Evolutionary conservation across 2,888 invertebrate genomes (phyloP).

Genomic region (Melieria picta): DNA sequence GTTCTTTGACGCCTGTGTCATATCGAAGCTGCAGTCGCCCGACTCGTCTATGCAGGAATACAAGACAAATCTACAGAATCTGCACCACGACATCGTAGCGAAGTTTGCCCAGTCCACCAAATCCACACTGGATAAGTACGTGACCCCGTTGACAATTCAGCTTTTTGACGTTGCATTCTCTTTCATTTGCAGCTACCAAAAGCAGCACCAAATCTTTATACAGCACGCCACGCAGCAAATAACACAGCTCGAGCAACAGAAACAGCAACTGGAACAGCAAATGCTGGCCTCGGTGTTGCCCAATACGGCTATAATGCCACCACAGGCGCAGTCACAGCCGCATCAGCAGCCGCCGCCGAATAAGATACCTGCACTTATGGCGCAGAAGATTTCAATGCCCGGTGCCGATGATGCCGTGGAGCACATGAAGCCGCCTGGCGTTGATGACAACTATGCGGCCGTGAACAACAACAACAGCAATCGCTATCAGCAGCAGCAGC

Average conservation of each 20-base stretch:
- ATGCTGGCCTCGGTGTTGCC: constrained; percentile 53
- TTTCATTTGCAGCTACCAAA: constrained; percentile 74
- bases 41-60: constrained; percentile 89
- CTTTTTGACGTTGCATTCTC: background rate
- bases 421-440: constrained; percentile 45
- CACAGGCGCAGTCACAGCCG: constrained; percentile 36
- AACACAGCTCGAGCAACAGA: constrained; percentile 83
- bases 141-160: background rate
- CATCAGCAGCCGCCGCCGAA: constrained; percentile 41
- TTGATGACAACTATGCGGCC: constrained; percentile 64
- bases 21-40: constrained; percentile 88
- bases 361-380: constrained; percentile 61
- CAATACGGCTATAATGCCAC: constrained; percentile 49
- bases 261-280: constrained; percentile 69
- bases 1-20: constrained; percentile 83
- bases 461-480: constrained; percentile 58
- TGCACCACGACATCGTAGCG: constrained; percentile 80
- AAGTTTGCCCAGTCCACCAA: constrained; percentile 84
- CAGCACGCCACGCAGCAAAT: constrained; percentile 91
- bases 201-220: constrained; percentile 95
- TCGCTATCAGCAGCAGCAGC: constrained; percentile 44
- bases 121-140: constrained; percentile 80
- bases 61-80: constrained; percentile 84
- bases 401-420: constrained; percentile 45
- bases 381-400: constrained; percentile 65